Percentiles rank a stretch among this genome's conserved stretches.
phyloP scores from a whole-genome alignment of 2,797 vertebrate species.

The Enoplosus armatus region DNA sequence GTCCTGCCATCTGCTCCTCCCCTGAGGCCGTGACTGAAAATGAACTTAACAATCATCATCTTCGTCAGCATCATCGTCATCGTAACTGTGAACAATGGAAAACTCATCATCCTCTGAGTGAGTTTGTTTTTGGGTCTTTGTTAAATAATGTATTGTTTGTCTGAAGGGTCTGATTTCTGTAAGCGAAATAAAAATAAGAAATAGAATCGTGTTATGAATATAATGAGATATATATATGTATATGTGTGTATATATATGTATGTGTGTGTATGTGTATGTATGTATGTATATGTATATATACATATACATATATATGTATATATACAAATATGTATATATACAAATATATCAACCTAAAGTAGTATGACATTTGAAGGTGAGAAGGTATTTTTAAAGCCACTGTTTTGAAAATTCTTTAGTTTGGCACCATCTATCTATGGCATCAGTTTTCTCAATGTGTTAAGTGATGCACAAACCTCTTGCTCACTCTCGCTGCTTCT shows the following conservation, averaged over 20 bases:
- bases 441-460: not conserved
- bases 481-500: not conserved
- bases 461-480: not conserved
- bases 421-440: not conserved
- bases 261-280: too few relatives aligned
- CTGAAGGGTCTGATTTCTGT: too few relatives aligned
- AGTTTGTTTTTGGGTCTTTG: slow-evolving; percentile 36
- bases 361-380: not conserved
- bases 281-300: too few relatives aligned
- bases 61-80: slow-evolving; percentile 69
- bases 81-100: slow-evolving; percentile 71
- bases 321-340: too few relatives aligned
- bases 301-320: too few relatives aligned
- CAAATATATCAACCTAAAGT: not conserved
- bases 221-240: too few relatives aligned
- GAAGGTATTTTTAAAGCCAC: not conserved
- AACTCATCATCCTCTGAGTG: slow-evolving; percentile 62
- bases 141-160: too few relatives aligned
- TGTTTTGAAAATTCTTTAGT: not conserved
- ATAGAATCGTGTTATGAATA: too few relatives aligned
- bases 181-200: too few relatives aligned
- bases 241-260: too few relatives aligned
- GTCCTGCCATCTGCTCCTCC: slow-evolving; percentile 49
- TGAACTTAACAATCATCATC: slow-evolving; percentile 68
- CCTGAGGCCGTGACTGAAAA: slow-evolving; percentile 73